Evolutionary conservation across 2,797 vertebrate species (phyloP).

Genomic region (Platyrinchus mystaceus): DNA sequence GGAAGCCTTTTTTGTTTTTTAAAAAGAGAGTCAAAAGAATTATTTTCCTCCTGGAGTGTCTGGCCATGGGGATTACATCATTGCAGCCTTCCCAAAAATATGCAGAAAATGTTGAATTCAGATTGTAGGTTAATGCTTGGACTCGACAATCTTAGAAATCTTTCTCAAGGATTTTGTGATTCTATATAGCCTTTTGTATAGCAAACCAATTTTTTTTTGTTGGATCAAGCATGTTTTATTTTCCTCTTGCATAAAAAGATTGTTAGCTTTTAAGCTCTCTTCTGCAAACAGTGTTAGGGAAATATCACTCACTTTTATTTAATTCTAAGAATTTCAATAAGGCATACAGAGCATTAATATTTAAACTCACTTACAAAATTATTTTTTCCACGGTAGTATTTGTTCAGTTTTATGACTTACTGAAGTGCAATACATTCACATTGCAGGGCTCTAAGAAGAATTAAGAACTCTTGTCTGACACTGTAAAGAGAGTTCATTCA

Average conservation of each 20-base stretch:
- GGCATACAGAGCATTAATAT: slow-evolving; percentile 51
- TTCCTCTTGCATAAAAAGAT: not conserved
- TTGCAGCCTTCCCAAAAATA: not conserved
- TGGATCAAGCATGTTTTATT: not conserved
- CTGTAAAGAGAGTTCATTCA: slow-evolving; percentile 2
- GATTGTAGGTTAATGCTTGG: not conserved
- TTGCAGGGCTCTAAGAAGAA: slow-evolving; percentile 18
- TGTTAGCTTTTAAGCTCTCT: slow-evolving; percentile 36
- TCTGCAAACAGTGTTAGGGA: slow-evolving; percentile 46
- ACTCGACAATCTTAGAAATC: not conserved
- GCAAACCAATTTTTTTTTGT: not conserved
- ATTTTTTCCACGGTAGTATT: slow-evolving; percentile 49
- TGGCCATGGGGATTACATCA: not conserved
- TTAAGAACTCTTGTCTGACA: slow-evolving; percentile 13
- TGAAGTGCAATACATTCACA: slow-evolving; percentile 14
- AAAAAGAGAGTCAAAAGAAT: not conserved
- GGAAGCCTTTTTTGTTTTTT: not conserved
- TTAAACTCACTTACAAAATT: slow-evolving; percentile 56
- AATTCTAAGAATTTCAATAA: slow-evolving; percentile 66
- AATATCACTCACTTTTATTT: slow-evolving; percentile 59
- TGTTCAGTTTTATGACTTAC: slow-evolving; percentile 56
- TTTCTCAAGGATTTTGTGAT: not conserved
- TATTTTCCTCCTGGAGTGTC: not conserved
- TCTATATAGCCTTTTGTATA: not conserved
- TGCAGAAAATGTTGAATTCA: not conserved